Evolutionary conservation across 2,888 invertebrate genomes (phyloP).

Genomic region (Cyrtodaria siliqua): DNA sequence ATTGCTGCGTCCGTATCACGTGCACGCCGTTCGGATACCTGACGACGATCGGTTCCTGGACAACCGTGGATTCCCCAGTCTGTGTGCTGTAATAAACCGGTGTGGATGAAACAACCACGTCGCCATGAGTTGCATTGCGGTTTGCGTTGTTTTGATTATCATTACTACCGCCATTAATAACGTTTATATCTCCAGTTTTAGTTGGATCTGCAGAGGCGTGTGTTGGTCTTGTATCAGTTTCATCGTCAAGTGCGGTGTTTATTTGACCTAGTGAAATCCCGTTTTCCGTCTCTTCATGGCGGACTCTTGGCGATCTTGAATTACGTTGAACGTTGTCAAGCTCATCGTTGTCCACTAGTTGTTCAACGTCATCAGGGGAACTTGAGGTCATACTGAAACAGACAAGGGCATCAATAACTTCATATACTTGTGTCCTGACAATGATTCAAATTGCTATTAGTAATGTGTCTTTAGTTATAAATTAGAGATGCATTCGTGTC

Average conservation of each 20-base stretch:
- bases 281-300: slow-evolving; percentile 6
- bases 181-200: background rate
- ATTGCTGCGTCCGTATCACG: slow-evolving; percentile 68
- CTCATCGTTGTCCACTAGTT: slow-evolving; percentile 58
- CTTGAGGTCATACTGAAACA: slow-evolving; percentile 54
- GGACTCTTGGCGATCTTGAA: slow-evolving; percentile 8
- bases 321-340: slow-evolving; percentile 25
- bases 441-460: too few relatives aligned
- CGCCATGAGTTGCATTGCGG: background rate
- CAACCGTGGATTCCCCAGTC: slow-evolving; percentile 65
- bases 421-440: too few relatives aligned
- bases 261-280: slow-evolving; percentile 31
- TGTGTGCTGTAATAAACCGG: slow-evolving; percentile 65
- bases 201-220: too few relatives aligned
- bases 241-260: slow-evolving; percentile 33
- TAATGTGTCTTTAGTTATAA: too few relatives aligned
- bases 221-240: background rate
- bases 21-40: slow-evolving; percentile 61
- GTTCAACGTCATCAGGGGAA: slow-evolving; percentile 43
- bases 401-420: too few relatives aligned
- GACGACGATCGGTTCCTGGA: slow-evolving; percentile 63
- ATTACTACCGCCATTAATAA: background rate
- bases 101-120: slow-evolving; percentile 18
- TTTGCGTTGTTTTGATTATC: background rate
- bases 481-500: too few relatives aligned